Evolutionary conservation across 1,140 invertebrate species (phyloP).

Genomic region (Acromyrmex heyeri): DNA sequence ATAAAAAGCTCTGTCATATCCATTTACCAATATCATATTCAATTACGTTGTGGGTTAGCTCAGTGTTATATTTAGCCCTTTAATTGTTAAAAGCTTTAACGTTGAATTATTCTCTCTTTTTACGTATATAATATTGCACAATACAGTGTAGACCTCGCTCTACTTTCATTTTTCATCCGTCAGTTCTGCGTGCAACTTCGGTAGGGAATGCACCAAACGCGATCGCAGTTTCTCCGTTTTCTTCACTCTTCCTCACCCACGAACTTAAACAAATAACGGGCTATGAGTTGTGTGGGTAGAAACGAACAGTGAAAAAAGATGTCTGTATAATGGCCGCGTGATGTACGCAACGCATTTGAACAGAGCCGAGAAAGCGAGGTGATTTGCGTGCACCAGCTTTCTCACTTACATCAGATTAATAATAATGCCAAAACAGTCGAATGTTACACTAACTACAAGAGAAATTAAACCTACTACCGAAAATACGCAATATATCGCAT

Average conservation of each 20-base stretch:
- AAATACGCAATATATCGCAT: not conserved
- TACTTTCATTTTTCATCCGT: conserved; percentile 48
- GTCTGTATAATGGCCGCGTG: conserved; percentile 6
- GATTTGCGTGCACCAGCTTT: conserved; percentile 48
- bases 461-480: conserved; percentile 11
- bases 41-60: too few relatives aligned
- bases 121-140: not conserved
- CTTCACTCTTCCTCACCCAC: not conserved
- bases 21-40: too few relatives aligned
- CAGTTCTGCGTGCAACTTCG: conserved; percentile 8
- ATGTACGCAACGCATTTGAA: not conserved
- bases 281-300: conserved; percentile 50
- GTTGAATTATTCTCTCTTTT: not conserved
- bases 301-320: not conserved
- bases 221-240: conserved; percentile 41
- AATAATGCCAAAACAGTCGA: conserved; percentile 33
- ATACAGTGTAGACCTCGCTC: not conserved
- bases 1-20: too few relatives aligned
- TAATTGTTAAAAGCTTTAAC: not conserved
- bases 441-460: conserved; percentile 44
- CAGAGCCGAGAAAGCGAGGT: conserved; percentile 32
- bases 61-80: too few relatives aligned
- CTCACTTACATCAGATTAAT: conserved; percentile 61
- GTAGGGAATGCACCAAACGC: not conserved
- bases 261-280: conserved; percentile 58